A percentile compares a stretch with the other conserved stretches of the same genome.
phyloP scores from a whole-genome alignment of 1,140 invertebrate genomes.

The Nixonia krombeini region DNA sequence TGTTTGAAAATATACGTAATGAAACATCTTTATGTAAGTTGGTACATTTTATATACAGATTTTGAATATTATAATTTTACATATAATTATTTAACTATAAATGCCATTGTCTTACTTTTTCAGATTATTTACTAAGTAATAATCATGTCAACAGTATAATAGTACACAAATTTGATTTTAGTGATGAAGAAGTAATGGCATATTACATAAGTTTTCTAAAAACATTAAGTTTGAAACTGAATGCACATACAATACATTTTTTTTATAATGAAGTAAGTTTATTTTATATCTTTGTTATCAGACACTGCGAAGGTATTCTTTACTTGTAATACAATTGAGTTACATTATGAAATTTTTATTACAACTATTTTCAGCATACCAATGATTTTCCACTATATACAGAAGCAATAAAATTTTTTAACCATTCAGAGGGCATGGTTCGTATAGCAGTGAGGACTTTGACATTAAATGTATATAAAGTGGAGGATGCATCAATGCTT shows the following conservation, averaged over 20 bases:
- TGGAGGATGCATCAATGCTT: conserved; percentile 96
- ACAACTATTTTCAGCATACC: conserved; percentile 83
- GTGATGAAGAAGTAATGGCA: conserved; percentile 99
- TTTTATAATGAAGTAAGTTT: conserved; percentile 99
- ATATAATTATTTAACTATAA: background rate
- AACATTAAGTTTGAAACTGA: conserved; percentile 98
- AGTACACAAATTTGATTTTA: conserved; percentile 99
- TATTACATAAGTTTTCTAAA: conserved; percentile 99
- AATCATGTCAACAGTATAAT: conserved; percentile 99
- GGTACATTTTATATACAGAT: background rate
- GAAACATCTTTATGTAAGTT: conserved; percentile 98
- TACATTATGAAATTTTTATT: background rate
- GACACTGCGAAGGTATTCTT: too few relatives aligned
- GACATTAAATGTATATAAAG: conserved; percentile 96
- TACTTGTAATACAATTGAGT: too few relatives aligned
- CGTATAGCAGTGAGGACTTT: conserved; percentile 97
- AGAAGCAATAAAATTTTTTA: conserved; percentile 99
- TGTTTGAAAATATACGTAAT: conserved; percentile 99
- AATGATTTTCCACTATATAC: conserved; percentile 99
- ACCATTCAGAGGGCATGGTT: conserved; percentile 99
- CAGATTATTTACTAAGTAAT: conserved; percentile 99
- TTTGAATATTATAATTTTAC: background rate
- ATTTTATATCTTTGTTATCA: too few relatives aligned
- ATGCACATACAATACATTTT: conserved; percentile 98
- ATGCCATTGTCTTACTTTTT: too few relatives aligned